Evolutionary conservation across 2,888 invertebrate species (phyloP), one percentile per base, ranked within the genome.

Genomic region (Scelioninae gen. 2): DNA sequence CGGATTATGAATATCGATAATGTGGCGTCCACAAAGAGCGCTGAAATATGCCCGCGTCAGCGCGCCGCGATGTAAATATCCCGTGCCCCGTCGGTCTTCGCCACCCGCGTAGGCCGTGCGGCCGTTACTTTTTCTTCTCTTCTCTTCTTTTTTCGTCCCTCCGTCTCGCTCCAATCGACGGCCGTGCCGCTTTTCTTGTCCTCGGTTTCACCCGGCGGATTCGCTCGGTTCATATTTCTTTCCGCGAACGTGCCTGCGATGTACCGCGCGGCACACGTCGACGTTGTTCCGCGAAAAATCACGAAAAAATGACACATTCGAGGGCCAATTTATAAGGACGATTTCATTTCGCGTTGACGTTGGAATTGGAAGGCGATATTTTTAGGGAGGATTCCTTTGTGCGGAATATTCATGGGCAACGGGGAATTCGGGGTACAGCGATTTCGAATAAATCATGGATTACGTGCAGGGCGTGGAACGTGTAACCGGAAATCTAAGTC

Each of bases 1-100:
- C 71, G 81, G 78, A 82, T 82, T 82, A 81, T 82, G 81, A 82
- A 80, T 81, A 82, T 82, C 79, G 80, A 82, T 82, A 81, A 80
- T 79, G 74, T 69, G 67, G 64, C 75, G 60, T 41, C 68, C 52
- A 39, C 67, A 65, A 69, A 71, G 68, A 68, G 58, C 61, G 45
- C 63, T 77, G 70, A 75, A 77, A 76, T 71, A 76, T 76, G 41
- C 74, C 52, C 57, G 28, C 50, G 67, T 53, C 75, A 70, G 75
- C 74, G 76, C 78, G 76, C 35, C 39, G 48, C 72, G 61, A 81
- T 80, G 80, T 78, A 79, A 81, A 82, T 81, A 79, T 79, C 78
- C 73, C 74, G 69, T 69, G 48, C 57, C 33, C 31, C 39, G 58
- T 10, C 53, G 45, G 61, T 39, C 45, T 39, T 61, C 37, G 46